Evolutionary conservation across 2,113 vertebrate species (phyloP).

Genomic region (Fregetta grallaria): DNA sequence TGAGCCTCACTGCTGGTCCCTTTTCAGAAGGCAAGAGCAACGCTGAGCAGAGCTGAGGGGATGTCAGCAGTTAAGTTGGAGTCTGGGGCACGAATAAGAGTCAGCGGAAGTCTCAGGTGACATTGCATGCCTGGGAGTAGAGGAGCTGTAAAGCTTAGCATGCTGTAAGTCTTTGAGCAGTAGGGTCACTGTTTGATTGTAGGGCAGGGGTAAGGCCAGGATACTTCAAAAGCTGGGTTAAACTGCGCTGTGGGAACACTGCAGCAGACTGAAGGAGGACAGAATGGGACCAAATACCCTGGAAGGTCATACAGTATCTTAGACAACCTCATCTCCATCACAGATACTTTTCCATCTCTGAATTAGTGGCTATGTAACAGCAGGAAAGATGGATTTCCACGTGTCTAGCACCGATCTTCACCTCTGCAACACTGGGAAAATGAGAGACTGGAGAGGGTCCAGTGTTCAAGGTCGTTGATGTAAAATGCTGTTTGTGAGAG

Average conservation of each 20-base stretch:
- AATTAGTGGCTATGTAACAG: neutral
- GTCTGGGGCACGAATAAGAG: neutral
- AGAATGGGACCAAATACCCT: neutral
- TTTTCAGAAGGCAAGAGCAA: neutral
- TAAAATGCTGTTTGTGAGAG: neutral
- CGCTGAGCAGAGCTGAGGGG: neutral
- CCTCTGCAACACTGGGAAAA: neutral
- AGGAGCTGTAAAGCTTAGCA: neutral
- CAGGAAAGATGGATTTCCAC: neutral
- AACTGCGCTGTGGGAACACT: neutral
- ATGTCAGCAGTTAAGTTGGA: neutral
- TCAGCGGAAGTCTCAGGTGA: neutral
- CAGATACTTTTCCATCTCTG: neutral
- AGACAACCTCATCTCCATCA: neutral
- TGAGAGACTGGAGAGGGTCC: neutral
- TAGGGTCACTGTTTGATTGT: neutral
- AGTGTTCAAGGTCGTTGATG: neutral
- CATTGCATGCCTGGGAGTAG: neutral
- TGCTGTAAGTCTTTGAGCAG: neutral
- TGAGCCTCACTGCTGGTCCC: neutral
- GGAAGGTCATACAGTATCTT: neutral
- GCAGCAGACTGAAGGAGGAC: neutral
- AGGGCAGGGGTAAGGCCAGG: neutral
- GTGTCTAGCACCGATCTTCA: neutral
- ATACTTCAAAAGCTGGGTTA: neutral